These are phyloP conservation scores for Psylliodes chrysocephalus DNA, from an alignment of 2,888 invertebrate species.

Conservation along the genomic window DNA sequence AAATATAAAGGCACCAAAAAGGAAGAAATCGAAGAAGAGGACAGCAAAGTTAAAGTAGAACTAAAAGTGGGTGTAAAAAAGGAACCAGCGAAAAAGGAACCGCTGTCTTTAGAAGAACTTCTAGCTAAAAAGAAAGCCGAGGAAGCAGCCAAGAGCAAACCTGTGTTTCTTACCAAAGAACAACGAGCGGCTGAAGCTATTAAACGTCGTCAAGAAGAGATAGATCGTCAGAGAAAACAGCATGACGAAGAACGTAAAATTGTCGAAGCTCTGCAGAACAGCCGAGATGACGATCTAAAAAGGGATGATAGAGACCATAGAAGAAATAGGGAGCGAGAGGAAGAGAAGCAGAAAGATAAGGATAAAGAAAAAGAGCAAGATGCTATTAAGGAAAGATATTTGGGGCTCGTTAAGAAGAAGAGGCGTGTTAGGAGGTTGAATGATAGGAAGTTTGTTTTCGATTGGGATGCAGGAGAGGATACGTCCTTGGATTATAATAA, in stretches of 20 bases:
- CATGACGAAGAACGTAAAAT: slow-evolving; percentile 73
- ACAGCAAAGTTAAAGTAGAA: slow-evolving; percentile 31
- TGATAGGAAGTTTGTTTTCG: slow-evolving; percentile 99
- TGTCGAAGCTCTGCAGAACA: slow-evolving; percentile 55
- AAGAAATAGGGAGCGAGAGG: slow-evolving; percentile 65
- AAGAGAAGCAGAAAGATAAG: slow-evolving; percentile 73
- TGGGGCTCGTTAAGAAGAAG: slow-evolving; percentile 93
- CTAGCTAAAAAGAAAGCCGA: slow-evolving; percentile 96
- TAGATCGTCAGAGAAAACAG: slow-evolving; percentile 80
- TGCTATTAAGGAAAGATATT: slow-evolving; percentile 94
- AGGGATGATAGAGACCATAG: slow-evolving; percentile 59
- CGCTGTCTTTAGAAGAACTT: slow-evolving; percentile 94
- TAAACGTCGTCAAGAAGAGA: slow-evolving; percentile 88
- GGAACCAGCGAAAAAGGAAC: slow-evolving; percentile 74
- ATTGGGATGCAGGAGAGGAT: slow-evolving; percentile 99
- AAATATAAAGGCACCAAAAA: slow-evolving; percentile 49
- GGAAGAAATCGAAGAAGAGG: slow-evolving; percentile 57
- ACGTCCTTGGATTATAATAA: slow-evolving; percentile 98
- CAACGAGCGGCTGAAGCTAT: slow-evolving; percentile 92
- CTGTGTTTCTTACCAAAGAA: slow-evolving; percentile 96
- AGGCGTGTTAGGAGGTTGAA: slow-evolving; percentile 92
- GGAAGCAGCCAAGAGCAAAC: slow-evolving; percentile 93
- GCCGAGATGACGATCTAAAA: slow-evolving; percentile 55
- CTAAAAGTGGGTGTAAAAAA: slow-evolving; percentile 47
- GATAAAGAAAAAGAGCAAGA: slow-evolving; percentile 94